Evolutionary conservation across 2,888 invertebrate species (phyloP), one percentile per base, ranked within the genome.

Genomic region (Sceliomorpha sp.): DNA sequence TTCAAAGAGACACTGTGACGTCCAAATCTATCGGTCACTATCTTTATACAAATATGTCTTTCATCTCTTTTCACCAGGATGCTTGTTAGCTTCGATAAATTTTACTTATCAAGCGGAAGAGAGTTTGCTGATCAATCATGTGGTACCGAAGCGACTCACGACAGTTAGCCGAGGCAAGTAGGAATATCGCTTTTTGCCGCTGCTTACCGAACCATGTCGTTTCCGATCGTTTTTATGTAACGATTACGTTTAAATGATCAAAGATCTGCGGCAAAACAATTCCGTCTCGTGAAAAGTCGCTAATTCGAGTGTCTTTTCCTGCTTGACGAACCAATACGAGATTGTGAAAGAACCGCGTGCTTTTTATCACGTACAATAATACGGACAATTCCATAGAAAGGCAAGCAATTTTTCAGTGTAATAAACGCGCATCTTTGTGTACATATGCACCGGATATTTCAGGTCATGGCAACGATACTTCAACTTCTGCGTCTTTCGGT

Each of bases 11-110:
- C 7, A 62, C 62, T 45, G 50, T 24, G 13, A 13, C 14, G 24
- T 7, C 6, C 39, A 32, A 34, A 47, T 31, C 37, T n/a, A 14
- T 8, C 13, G 27, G 27, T 12, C 53, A 13, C 10, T 29, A 58
- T 51, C 40, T 58, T 47, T 47, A 59, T 69, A 69, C 37, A 69
- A 58, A 53, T 59, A 58, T 42, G 42, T 42, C 59, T 59, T 31
- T 62, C 56, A 34, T 51, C 42, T 48, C 51, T 55, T 56, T 20
- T 47, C 40, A 9, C 15, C 3, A 14, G 13, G 24, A 1, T 7
- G 32, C 32, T 45, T 13, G 44, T 48, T 32, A 32, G 13, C 53
- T 20, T 1, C 40, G 39, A 5, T 15, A 31, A 10, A 42, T 45
- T 26, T 40, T 37, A 31, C 48, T 32, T 29, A 15, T 58, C 56